Base-by-base conservation (phyloP, 2,113 vertebrate species). In the Opisthocomus hoazin region DNA sequence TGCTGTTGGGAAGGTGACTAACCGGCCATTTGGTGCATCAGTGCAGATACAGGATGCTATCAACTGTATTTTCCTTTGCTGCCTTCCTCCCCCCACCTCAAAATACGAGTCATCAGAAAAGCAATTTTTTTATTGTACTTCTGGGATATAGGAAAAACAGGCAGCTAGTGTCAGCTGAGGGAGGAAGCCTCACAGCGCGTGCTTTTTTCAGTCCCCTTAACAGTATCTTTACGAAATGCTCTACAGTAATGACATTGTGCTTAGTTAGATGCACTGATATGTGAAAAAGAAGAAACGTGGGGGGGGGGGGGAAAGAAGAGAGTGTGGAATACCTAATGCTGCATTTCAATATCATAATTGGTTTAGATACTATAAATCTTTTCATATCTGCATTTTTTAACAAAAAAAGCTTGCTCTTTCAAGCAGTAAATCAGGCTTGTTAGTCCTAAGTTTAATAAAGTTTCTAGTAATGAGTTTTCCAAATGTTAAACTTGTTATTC, bases 401-500 rank as follows among this genome's bases (percentile, higher is more conserved):
- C 41, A 18, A 51, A 74, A 88, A n/a, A 50, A 50, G 24, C 24
- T 18, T 69, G 29, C 9, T 94, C 92, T 92, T 89, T 86, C 48
- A 75, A 93, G 94, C 86, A 64, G 32, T 92, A 96, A 90, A 87
- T 95, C 95, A 93, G 29, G 51, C 83, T 96, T 77, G 76, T 90
- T 95, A 94, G 79, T 23, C 54, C 46, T 48, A 87, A 90, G 56
- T 93, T 96, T 94, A 77, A 94, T 95, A 90, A 96, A 96, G 85
- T 94, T 94, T 90, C 56, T 86, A 94, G 76, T 93, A 93, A 96
- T 95, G 93, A 96, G 96, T 82, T 93, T 94, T 96, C 73, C 79
- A 90, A 94, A 92, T 94, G 94, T 86, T 95, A 90, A 92, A 93
- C 68, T 89, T 95, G 93, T 93, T 96, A 43, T 94, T 96, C 76